Conservation (phyloP, 2,797 vertebrate genomes). For the Phataginus tricuspis region DNA sequence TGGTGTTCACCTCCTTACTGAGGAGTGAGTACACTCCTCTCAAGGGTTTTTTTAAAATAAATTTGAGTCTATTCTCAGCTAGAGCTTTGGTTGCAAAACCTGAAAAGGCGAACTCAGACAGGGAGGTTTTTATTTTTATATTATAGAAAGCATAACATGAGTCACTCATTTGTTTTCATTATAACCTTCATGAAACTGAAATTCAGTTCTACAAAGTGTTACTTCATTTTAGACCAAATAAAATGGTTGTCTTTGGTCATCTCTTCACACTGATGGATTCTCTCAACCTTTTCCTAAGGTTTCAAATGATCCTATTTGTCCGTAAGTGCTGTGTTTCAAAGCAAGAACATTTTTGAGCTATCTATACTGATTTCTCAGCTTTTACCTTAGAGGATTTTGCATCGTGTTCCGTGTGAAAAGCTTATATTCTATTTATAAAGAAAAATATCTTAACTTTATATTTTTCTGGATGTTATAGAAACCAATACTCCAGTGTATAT, state of each 20-base stretch:
- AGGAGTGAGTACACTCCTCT: not conserved
- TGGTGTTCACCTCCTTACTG: not conserved
- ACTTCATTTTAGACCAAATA: constrained; percentile 62
- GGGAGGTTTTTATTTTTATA: constrained; percentile 19
- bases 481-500: not conserved
- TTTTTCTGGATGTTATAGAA: not conserved
- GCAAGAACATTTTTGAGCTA: constrained; percentile 47
- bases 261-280: constrained; percentile 65
- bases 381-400: constrained; percentile 53
- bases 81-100: not conserved
- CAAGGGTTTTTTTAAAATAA: not conserved
- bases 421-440: constrained; percentile 60
- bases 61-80: not conserved
- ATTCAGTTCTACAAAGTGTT: constrained; percentile 51
- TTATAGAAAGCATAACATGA: constrained; percentile 48
- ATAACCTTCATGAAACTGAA: constrained; percentile 45
- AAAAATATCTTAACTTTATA: constrained; percentile 53
- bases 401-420: not conserved
- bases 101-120: not conserved
- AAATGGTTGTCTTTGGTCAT: constrained; percentile 58
- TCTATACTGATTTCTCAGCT: constrained; percentile 48
- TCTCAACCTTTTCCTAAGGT: constrained; percentile 7
- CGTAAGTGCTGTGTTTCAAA: constrained; percentile 29
- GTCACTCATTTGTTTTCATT: constrained; percentile 60
- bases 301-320: constrained; percentile 66